Evolutionary conservation across 2,797 vertebrate genomes (phyloP), one percentile per base, ranked within the genome.

Genomic region (Anabas testudineus): DNA sequence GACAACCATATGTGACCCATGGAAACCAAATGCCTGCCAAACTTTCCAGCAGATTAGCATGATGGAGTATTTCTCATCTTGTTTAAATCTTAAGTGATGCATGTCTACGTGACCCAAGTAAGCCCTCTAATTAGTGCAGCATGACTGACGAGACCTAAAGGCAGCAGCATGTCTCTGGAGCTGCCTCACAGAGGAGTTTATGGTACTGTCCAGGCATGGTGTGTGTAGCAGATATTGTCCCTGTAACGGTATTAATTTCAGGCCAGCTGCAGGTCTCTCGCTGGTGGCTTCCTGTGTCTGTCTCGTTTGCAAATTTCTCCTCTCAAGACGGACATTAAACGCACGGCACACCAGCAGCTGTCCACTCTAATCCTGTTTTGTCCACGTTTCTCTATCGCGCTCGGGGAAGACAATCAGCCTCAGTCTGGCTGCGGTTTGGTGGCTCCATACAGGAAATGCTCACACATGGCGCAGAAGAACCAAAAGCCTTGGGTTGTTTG

Each of bases 261-360:
- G 84, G 62, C 87, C 89, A 90, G 86, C 91, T 91, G 90, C 85
- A 84, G 83, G 81, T 84, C 84, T 78, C 73, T 88, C 26, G 26
- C 76, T 88, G 87, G 76, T 78, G 71, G 84, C 88, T 92, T 91
- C 91, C 90, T 92, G 87, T 88, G 89, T 87, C 84, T 90, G 87
- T 85, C 82, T 84, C 71, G 49, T 72, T 89, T 90, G 86, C 78
- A 91, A 89, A 92, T 87, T 88, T 91, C 87, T 84, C 86, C 74
- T 83, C 78, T 86, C 74, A 67, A 85, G 87, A 77, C 84, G 84
- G 80, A 89, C 83, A 76, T 71, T 73, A 86, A 88, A 85, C 43
- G 43, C 77, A 78, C 83, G 88, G 90, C 80, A 81, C 82, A 83
- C 87, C 76, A 88, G 91, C 93, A 94, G 93, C 93, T 94, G 93